Evolutionary conservation across 2,113 vertebrate genomes (phyloP).

Genomic region (Cairina moschata): DNA sequence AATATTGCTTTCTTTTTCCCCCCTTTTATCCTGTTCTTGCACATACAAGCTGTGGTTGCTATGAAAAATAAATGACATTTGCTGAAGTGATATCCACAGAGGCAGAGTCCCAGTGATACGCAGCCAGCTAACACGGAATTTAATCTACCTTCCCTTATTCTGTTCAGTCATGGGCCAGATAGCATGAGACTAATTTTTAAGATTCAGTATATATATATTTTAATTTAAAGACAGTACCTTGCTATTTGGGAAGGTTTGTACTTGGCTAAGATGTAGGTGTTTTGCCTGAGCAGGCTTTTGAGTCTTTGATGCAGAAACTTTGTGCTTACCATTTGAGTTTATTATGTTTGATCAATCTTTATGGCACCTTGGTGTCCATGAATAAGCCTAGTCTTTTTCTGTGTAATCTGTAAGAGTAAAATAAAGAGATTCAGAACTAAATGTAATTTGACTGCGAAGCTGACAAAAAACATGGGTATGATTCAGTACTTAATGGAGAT

Average conservation of each 20-base stretch:
- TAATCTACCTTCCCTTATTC: background rate
- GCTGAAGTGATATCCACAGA: constrained; percentile 37
- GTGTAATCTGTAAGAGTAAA: background rate
- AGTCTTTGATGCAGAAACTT: background rate
- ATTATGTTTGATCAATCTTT: background rate
- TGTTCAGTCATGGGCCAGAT: background rate
- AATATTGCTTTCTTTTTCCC: constrained; percentile 69
- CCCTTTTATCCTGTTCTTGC: constrained; percentile 51
- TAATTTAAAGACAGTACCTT: background rate
- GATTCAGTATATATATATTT: background rate
- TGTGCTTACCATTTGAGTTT: background rate
- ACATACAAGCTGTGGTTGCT: constrained; percentile 57
- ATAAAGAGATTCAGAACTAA: background rate
- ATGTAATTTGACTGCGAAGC: background rate
- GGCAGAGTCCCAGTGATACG: background rate
- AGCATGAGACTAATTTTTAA: background rate
- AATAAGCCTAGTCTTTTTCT: background rate
- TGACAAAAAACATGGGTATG: background rate
- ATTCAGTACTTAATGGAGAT: background rate
- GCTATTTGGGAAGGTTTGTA: background rate
- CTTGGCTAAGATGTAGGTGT: background rate
- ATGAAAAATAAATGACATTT: constrained; percentile 55
- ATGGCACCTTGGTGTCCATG: background rate
- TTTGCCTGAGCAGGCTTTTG: background rate
- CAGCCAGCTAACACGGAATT: constrained; percentile 10